phyloP scores from a whole-genome alignment of 2,113 vertebrate species.

The Amazona vittata region DNA sequence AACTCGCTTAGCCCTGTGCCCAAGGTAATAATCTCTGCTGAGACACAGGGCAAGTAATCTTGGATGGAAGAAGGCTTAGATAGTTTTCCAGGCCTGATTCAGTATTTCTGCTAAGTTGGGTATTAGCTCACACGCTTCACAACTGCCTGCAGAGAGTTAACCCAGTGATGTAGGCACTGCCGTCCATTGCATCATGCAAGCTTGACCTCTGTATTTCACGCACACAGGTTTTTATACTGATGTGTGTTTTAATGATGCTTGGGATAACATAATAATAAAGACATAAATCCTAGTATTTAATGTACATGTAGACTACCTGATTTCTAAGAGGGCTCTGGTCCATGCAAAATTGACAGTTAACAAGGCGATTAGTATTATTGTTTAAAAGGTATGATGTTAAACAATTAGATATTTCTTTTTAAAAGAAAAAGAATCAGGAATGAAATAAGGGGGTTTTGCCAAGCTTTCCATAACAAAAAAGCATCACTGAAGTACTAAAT shows the following conservation, averaged over 20 bases:
- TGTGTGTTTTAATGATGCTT: neutral
- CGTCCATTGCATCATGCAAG: rapidly evolving
- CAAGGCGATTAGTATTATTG: neutral
- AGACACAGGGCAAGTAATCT: neutral
- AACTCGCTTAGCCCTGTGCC: neutral
- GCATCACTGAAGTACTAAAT: neutral
- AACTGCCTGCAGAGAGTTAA: neutral
- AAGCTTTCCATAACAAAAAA: neutral
- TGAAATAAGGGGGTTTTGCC: neutral
- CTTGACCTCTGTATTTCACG: neutral
- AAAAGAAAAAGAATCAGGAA: neutral
- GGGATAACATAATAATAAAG: neutral
- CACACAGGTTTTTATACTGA: neutral
- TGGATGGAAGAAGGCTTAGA: rapidly evolving
- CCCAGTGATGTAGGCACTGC: neutral
- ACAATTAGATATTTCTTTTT: neutral
- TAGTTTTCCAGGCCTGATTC: neutral
- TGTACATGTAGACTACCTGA: neutral
- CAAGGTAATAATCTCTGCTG: neutral
- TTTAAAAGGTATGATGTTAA: neutral
- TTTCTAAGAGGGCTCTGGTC: neutral
- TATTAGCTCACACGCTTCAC: neutral
- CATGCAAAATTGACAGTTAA: neutral
- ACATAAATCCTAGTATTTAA: neutral
- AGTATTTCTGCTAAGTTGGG: neutral